Conservation (phyloP, 2,113 vertebrate genomes). For the Leiothrix lutea region DNA sequence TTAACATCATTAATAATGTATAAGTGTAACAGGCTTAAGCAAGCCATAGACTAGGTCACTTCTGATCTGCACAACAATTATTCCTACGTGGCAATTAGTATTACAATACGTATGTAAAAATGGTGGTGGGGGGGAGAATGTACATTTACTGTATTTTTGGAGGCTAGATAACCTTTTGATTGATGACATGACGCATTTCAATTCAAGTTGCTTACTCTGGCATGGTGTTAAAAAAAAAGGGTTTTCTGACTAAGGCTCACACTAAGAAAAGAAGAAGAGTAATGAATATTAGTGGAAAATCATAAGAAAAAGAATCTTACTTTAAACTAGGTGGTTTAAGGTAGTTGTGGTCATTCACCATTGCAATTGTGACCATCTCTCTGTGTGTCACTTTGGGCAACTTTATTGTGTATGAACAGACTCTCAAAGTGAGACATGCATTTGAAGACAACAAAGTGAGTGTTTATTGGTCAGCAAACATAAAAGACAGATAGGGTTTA, state of each 20-base stretch:
- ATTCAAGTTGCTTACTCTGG: background rate
- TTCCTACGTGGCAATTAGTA: background rate
- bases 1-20: conserved; percentile 5
- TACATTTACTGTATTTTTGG: background rate
- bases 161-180: background rate
- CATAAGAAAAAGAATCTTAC: background rate
- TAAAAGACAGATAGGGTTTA: background rate
- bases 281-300: background rate
- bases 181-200: background rate
- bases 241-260: background rate
- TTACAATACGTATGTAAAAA: background rate
- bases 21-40: background rate
- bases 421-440: background rate
- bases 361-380: background rate
- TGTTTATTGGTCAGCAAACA: background rate
- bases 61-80: background rate
- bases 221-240: background rate
- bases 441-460: background rate
- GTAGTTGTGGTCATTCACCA: background rate
- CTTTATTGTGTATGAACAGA: background rate
- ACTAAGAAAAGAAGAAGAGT: background rate
- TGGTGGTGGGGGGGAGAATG: background rate
- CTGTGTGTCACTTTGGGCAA: background rate
- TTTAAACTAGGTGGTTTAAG: background rate
- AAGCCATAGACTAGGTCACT: background rate